phyloP scores from a whole-genome alignment of 2,888 invertebrate species.

The Pristionchus fissidentatus region DNA sequence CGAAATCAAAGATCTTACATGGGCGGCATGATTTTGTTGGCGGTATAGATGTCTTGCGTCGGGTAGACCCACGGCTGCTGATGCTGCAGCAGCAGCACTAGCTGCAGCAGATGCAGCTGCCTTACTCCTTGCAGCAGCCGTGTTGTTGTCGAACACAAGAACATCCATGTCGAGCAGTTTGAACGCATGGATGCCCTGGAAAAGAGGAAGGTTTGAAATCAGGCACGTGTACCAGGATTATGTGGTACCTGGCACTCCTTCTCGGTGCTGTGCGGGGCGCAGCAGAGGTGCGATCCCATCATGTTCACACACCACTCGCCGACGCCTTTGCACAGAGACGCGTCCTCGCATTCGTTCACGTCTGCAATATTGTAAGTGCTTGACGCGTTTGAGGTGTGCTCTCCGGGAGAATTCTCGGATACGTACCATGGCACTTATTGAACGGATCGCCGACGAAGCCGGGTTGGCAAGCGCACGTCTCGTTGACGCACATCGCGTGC shows the following conservation, averaged over 20 bases:
- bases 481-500: slow-evolving; percentile 67
- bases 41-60: background rate
- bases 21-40: too few relatives aligned
- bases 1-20: too few relatives aligned
- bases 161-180: slow-evolving; percentile 33
- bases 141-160: background rate
- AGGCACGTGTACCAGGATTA: too few relatives aligned
- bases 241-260: slow-evolving; percentile 63
- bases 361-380: slow-evolving; percentile 55
- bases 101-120: background rate
- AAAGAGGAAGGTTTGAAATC: background rate
- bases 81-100: slow-evolving; percentile 5
- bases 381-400: background rate
- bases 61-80: background rate
- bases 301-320: slow-evolving; percentile 71
- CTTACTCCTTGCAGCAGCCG: background rate
- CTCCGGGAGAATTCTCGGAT: background rate
- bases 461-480: slow-evolving; percentile 86
- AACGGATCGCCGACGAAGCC: slow-evolving; percentile 88
- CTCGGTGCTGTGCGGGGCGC: slow-evolving; percentile 59
- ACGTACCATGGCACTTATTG: slow-evolving; percentile 63
- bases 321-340: slow-evolving; percentile 64
- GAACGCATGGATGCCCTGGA: slow-evolving; percentile 53
- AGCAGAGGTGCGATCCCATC: slow-evolving; percentile 67
- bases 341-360: slow-evolving; percentile 69